A percentile compares a stretch with the other conserved stretches of the same genome.
These are phyloP conservation scores for Melipona beecheii DNA, from an alignment of 2,888 invertebrate species.

Conservation along the genomic window DNA sequence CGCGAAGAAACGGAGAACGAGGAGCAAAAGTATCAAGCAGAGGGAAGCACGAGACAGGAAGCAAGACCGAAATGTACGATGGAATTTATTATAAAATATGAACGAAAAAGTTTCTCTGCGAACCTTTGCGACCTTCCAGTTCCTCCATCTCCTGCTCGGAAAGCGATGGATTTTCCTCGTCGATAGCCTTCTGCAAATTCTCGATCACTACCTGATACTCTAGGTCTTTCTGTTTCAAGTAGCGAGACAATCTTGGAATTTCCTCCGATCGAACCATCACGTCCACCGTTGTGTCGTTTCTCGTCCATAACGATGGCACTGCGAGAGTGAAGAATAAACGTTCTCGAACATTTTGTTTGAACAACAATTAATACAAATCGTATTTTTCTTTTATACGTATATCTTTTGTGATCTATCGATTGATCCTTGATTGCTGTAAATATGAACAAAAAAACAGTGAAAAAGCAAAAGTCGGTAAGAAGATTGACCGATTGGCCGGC, in stretches of 20 bases:
- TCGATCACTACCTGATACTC: conserved; percentile 90
- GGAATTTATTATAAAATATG: not conserved
- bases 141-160: conserved; percentile 87
- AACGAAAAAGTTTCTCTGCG: conserved; percentile 37
- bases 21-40: conserved; percentile 3
- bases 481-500: too few relatives aligned
- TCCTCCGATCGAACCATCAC: conserved; percentile 89
- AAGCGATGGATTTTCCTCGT: conserved; percentile 89
- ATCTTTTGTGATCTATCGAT: too few relatives aligned
- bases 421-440: too few relatives aligned
- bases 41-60: conserved; percentile 24
- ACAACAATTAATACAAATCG: too few relatives aligned
- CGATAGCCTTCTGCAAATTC: conserved; percentile 91
- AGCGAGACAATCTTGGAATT: conserved; percentile 87
- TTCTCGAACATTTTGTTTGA: too few relatives aligned
- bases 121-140: conserved; percentile 87
- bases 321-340: not conserved
- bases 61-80: conserved; percentile 1
- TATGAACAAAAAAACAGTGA: too few relatives aligned
- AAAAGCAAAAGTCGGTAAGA: too few relatives aligned
- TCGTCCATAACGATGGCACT: conserved; percentile 87
- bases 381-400: too few relatives aligned
- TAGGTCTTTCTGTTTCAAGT: conserved; percentile 88
- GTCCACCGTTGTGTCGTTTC: conserved; percentile 88
- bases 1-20: not conserved